Evolutionary conservation across 2,888 invertebrate species (phyloP).

Genomic region (Opisthograptis luteolata): DNA sequence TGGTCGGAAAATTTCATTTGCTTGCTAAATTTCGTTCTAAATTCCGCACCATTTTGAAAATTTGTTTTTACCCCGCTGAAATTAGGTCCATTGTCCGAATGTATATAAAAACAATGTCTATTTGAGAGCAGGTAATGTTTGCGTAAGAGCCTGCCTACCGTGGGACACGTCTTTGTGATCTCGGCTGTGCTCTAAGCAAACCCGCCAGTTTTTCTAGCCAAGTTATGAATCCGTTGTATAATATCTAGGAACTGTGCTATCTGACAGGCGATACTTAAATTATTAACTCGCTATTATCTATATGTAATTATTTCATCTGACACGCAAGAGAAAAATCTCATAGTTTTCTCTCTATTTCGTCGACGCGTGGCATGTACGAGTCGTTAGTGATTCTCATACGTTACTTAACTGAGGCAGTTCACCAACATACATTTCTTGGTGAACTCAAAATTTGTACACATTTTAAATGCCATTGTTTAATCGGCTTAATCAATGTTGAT

Average conservation of each 20-base stretch:
- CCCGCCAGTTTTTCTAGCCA: slow-evolving; percentile 54
- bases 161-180: slow-evolving; percentile 59
- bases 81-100: slow-evolving; percentile 58
- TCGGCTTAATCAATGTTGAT: too few species aligned
- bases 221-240: slow-evolving; percentile 65
- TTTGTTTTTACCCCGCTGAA: slow-evolving; percentile 27
- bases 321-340: slow-evolving; percentile 1
- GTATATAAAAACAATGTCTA: slow-evolving; percentile 59
- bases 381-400: too few species aligned
- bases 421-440: too few species aligned
- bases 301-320: slow-evolving; percentile 10
- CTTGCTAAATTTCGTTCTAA: slow-evolving; percentile 7
- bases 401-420: too few species aligned
- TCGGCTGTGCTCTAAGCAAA: slow-evolving; percentile 12
- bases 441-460: too few species aligned
- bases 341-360: neutral
- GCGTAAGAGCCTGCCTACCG: slow-evolving; percentile 64
- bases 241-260: slow-evolving; percentile 58
- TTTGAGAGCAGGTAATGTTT: slow-evolving; percentile 62
- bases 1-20: neutral
- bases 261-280: slow-evolving; percentile 28
- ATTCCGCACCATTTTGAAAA: slow-evolving; percentile 23
- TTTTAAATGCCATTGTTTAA: too few species aligned
- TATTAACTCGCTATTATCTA: slow-evolving; percentile 19
- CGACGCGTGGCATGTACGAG: neutral